Conservation (phyloP, 2,888 invertebrate genomes). For the Pollenia labialis region DNA sequence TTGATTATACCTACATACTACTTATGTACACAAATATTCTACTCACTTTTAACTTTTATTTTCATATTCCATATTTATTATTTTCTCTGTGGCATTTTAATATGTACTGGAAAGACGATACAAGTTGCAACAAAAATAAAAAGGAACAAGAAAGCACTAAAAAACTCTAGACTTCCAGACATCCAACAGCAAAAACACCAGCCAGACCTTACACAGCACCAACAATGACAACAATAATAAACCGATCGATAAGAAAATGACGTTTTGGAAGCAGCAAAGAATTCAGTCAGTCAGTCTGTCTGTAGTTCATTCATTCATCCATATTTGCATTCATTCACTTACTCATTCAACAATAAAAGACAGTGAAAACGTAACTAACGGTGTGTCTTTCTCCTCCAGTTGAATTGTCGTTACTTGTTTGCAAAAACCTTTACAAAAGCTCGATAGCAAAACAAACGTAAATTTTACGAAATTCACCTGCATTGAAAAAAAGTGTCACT, state of each 20-base stretch:
- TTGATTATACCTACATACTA: neutral
- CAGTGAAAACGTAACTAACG: slow-evolving; percentile 36
- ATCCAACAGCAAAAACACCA: slow-evolving; percentile 43
- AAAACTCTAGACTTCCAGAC: slow-evolving; percentile 67
- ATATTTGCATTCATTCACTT: slow-evolving; percentile 9
- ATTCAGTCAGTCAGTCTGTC: slow-evolving; percentile 51
- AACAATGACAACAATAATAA: slow-evolving; percentile 47
- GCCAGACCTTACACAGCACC: slow-evolving; percentile 21
- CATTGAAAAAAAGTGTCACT: slow-evolving; percentile 28
- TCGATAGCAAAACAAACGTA: neutral
- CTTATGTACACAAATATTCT: slow-evolving; percentile 3
- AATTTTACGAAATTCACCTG: slow-evolving; percentile 58
- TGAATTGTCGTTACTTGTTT: neutral
- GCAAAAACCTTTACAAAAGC: neutral
- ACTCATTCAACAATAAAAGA: slow-evolving; percentile 17
- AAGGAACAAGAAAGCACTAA: slow-evolving; percentile 30
- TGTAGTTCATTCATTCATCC: slow-evolving; percentile 27
- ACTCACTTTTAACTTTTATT: slow-evolving; percentile 57
- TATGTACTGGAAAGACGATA: slow-evolving; percentile 47
- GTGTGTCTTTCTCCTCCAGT: slow-evolving; percentile 12
- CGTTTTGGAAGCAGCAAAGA: slow-evolving; percentile 48
- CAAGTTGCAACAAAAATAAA: slow-evolving; percentile 47
- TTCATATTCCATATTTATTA: slow-evolving; percentile 57
- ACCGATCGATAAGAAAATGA: slow-evolving; percentile 70
- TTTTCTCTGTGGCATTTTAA: slow-evolving; percentile 39